A percentile compares a stretch with the other conserved stretches of the same genome.
These are phyloP conservation scores for Epistrophe grossulariae DNA, from an alignment of 2,888 invertebrate species.

Conservation along the genomic window DNA sequence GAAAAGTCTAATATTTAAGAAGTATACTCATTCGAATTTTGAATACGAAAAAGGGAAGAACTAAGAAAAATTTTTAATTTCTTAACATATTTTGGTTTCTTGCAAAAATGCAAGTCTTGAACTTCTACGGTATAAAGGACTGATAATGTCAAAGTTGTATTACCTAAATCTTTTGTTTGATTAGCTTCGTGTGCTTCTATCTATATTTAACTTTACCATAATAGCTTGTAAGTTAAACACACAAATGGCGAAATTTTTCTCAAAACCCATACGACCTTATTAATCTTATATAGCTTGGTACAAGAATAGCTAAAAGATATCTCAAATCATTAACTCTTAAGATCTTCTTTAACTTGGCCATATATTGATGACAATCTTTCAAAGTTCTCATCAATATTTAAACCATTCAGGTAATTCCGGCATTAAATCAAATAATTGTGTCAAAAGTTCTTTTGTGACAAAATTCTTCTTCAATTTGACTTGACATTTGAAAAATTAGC, in stretches of 20 bases:
- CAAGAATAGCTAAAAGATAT: neutral
- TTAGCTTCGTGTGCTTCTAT: no score
- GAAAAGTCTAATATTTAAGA: no score
- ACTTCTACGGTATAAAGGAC: no score
- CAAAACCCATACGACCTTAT: neutral
- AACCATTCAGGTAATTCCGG: slow-evolving; percentile 29
- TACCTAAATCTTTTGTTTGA: no score
- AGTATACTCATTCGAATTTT: no score
- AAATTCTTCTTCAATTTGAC: slow-evolving; percentile 15
- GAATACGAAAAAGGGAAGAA: no score
- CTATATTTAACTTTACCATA: no score
- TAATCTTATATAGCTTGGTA: neutral
- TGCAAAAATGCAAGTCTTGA: no score
- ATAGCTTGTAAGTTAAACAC: no score
- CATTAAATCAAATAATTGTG: slow-evolving; percentile 23
- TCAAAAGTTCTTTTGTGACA: slow-evolving; percentile 14
- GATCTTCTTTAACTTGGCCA: neutral
- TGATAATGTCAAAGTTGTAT: no score
- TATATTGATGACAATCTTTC: neutral
- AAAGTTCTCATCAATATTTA: neutral
- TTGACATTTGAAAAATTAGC: slow-evolving; percentile 48
- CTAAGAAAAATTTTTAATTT: no score
- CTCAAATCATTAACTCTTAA: neutral
- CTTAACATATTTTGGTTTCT: no score
- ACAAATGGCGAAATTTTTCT: neutral